Percentiles rank a stretch among this genome's conserved stretches.
Evolutionary conservation across 2,113 vertebrate genomes (phyloP).

Genomic region (Nicator chloris): DNA sequence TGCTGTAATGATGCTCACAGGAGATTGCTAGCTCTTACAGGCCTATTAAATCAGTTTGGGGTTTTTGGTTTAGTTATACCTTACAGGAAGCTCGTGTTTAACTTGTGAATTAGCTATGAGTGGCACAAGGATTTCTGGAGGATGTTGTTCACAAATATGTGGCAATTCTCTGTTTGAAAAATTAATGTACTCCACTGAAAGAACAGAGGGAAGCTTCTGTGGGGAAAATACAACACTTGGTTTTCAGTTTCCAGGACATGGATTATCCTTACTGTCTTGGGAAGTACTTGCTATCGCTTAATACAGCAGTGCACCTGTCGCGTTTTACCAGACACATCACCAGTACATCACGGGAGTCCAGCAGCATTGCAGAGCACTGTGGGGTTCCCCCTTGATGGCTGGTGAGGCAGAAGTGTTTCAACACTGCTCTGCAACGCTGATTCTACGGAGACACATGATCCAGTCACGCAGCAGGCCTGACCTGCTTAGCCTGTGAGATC

Average conservation of each 20-base stretch:
- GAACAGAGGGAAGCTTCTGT: background rate
- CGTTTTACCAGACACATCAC: background rate
- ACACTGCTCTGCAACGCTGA: background rate
- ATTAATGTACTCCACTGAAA: background rate
- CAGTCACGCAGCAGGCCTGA: conserved; percentile 9
- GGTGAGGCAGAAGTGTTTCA: background rate
- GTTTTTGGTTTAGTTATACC: background rate
- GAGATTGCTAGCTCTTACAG: background rate
- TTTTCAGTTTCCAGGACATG: background rate
- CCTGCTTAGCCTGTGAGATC: conserved; percentile 21
- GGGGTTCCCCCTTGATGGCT: background rate
- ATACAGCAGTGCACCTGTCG: background rate
- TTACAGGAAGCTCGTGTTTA: background rate
- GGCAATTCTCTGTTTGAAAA: background rate
- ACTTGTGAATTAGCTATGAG: background rate
- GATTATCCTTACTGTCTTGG: background rate
- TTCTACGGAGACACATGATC: background rate
- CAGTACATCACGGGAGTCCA: background rate
- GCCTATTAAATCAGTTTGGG: background rate
- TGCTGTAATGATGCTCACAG: background rate
- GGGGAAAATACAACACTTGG: background rate
- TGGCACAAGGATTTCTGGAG: background rate
- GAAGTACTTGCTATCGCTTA: background rate
- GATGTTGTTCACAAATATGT: background rate
- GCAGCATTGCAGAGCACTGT: background rate